Base-by-base conservation (phyloP, 2,797 vertebrate species). In the Leptodactylus fallax region DNA sequence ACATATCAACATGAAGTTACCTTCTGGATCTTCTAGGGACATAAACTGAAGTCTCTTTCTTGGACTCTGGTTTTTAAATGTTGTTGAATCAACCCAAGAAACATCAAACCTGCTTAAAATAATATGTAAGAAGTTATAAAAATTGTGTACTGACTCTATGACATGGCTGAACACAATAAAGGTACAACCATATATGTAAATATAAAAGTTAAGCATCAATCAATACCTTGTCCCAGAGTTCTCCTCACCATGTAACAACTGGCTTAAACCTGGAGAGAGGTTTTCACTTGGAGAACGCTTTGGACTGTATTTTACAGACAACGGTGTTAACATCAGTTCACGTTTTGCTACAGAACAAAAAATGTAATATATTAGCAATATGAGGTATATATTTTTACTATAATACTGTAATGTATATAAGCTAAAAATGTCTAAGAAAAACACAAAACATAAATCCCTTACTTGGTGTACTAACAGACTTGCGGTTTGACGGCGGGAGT, bases 221-320 rank as follows among this genome's bases (percentile, higher is more conserved):
- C 14, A 2, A 49, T 47, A 94, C 94, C 93, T 94, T 23, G 93
- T 94, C 90, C 92, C 77, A 2, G 86, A 91, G 90, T 94, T 96
- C 88, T 97, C 95, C 19, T 95, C 95, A 92, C 92, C 94, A 51
- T 95, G 95, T 91, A 97, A 93, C 71, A 94, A 92, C 89, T 96
- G 96, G 89, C 96, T 97, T 61, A 99, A 97, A 9, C 97, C 98
- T 3, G 97, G 97, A 90, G 98, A 99, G 90, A 96, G 93, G 90
- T 99, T 99, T 91, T 99, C 98, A 13, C 95, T 95, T 0, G 98
- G 98, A 90, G 96, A 97, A 86, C 98, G 95, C 93, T 99, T 99
- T 0, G 98, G 98, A 88, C 98, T 99, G 91, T 96, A 98, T 58
- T 95, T 97, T 36, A 97, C 96, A 7, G 96, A 96, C 87, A 96